Evolutionary conservation across 2,113 vertebrate species (phyloP).

Genomic region (Leiothrix lutea): DNA sequence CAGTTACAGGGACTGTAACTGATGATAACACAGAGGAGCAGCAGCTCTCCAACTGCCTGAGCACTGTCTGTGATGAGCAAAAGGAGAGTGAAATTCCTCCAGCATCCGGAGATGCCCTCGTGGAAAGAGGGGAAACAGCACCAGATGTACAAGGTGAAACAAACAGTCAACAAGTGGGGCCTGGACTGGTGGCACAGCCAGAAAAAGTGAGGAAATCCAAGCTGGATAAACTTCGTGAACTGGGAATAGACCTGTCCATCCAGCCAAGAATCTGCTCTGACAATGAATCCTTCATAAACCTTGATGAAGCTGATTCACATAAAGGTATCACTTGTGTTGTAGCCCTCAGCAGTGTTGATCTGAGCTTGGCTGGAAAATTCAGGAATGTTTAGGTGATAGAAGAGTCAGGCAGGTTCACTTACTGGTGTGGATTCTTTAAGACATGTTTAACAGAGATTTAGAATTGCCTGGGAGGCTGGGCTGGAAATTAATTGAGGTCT

Average conservation of each 20-base stretch:
- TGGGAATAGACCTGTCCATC: constrained; percentile 87
- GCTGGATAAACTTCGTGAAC: constrained; percentile 81
- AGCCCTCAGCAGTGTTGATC: not conserved
- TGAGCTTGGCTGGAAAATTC: not conserved
- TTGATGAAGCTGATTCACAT: constrained; percentile 83
- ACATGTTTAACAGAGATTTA: not conserved
- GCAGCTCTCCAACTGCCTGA: not conserved
- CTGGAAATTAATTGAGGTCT: not conserved
- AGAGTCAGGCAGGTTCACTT: not conserved
- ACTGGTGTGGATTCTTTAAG: not conserved
- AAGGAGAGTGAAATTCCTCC: not conserved
- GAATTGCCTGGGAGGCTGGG: not conserved
- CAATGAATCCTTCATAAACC: constrained; percentile 84
- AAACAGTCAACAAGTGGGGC: not conserved
- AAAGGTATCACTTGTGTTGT: constrained; percentile 71
- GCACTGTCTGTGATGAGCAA: not conserved
- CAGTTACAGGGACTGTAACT: not conserved
- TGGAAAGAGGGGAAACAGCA: not conserved
- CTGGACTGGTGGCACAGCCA: not conserved
- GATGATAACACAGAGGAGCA: not conserved
- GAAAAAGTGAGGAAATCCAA: constrained; percentile 79
- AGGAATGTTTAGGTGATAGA: not conserved
- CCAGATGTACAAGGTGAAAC: not conserved
- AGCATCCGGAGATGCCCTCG: not conserved
- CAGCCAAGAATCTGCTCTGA: constrained; percentile 83